These are phyloP conservation scores for Limnephilus marmoratus DNA, from an alignment of 2,888 invertebrate species.

Conservation along the genomic window DNA sequence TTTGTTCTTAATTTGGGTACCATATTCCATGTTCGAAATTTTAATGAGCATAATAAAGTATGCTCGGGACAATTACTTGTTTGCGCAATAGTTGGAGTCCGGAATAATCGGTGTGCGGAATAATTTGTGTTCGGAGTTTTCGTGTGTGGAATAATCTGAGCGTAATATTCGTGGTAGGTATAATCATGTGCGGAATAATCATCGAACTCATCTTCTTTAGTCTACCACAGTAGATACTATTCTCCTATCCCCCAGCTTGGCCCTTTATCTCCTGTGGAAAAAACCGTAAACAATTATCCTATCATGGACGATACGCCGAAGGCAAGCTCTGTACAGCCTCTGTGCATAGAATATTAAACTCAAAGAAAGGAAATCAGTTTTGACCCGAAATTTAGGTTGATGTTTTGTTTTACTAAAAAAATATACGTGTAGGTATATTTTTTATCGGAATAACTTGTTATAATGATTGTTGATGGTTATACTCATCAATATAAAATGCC, in stretches of 20 bases:
- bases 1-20: too few relatives aligned
- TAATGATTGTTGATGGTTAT: too few relatives aligned
- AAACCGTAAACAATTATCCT: constrained; percentile 65
- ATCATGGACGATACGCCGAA: constrained; percentile 40
- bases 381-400: neutral
- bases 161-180: neutral
- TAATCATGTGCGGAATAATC: neutral
- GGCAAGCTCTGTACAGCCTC: neutral
- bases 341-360: neutral
- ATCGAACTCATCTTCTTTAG: neutral
- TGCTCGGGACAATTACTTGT: neutral
- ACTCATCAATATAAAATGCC: too few relatives aligned
- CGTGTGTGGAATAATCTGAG: neutral
- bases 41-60: too few relatives aligned
- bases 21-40: too few relatives aligned
- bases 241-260: constrained; percentile 40
- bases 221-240: neutral
- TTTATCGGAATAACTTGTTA: too few relatives aligned
- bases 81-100: neutral
- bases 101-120: too few relatives aligned
- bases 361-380: neutral
- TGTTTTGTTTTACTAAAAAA: too few relatives aligned
- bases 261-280: constrained; percentile 63
- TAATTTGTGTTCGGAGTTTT: neutral
- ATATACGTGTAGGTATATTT: too few relatives aligned